A percentile compares a stretch with the other conserved stretches of the same genome.
These are phyloP conservation scores for Callosobruchus maculatus DNA, from an alignment of 2,888 invertebrate species.

Conservation along the genomic window DNA sequence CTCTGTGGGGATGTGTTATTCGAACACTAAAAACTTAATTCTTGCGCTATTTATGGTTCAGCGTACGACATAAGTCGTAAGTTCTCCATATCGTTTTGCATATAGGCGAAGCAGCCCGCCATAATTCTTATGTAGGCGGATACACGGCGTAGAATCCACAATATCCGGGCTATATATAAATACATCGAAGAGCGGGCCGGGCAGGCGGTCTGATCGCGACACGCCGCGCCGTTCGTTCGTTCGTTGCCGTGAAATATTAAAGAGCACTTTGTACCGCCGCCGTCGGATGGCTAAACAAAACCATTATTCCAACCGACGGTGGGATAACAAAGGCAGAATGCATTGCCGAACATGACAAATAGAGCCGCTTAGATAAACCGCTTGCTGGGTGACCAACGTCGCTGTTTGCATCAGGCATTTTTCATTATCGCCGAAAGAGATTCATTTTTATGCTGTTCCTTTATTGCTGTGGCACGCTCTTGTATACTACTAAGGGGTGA, in stretches of 20 bases:
- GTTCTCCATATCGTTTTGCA: background rate
- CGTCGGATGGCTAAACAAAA: background rate
- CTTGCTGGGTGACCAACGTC: background rate
- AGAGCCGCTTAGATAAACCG: background rate
- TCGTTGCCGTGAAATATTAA: background rate
- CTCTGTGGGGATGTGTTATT: too few relatives aligned
- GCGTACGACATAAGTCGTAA: background rate
- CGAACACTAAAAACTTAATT: too few relatives aligned
- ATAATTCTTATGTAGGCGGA: background rate
- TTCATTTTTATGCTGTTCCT: background rate
- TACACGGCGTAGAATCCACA: background rate
- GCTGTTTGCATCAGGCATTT: background rate
- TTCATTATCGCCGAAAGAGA: background rate
- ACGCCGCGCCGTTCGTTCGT: background rate
- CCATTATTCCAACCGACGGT: background rate
- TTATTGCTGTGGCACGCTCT: background rate
- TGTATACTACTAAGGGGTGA: too few relatives aligned
- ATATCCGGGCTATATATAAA: background rate
- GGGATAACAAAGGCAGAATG: background rate
- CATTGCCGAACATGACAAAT: background rate
- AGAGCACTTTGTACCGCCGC: background rate
- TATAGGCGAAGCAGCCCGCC: background rate
- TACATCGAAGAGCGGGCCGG: too few relatives aligned
- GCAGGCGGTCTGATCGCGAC: background rate
- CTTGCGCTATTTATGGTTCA: too few relatives aligned